phyloP scores from a whole-genome alignment of 2,113 vertebrate species.

The Phaethon lepturus region DNA sequence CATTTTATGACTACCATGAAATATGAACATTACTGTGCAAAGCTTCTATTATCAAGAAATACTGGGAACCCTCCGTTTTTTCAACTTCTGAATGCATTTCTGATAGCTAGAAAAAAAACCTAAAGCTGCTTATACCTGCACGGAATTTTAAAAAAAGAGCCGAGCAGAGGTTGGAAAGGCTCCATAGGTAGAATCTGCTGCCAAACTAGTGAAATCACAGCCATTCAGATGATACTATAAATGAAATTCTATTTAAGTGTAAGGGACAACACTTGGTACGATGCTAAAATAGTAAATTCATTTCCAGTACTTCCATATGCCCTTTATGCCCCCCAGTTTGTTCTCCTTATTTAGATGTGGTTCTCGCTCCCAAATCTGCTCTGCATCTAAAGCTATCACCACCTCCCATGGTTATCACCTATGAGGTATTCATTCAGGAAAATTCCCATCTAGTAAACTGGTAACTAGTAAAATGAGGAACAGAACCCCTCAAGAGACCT shows the following conservation, averaged over 20 bases:
- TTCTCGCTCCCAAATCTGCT: not conserved
- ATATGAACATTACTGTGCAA: not conserved
- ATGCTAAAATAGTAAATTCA: not conserved
- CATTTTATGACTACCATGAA: not conserved
- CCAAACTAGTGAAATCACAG: not conserved
- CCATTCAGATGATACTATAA: not conserved
- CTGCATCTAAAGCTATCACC: not conserved
- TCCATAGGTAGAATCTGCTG: not conserved
- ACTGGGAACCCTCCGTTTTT: not conserved
- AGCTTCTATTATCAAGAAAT: not conserved
- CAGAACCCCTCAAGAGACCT: not conserved
- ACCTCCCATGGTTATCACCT: not conserved
- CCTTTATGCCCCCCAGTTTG: not conserved
- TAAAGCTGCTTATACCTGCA: not conserved
- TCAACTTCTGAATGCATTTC: not conserved
- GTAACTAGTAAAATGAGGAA: not conserved
- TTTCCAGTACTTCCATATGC: not conserved
- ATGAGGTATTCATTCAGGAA: not conserved
- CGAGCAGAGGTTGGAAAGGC: not conserved
- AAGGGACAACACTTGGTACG: not conserved
- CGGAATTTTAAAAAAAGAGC: not conserved
- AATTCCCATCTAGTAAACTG: not conserved
- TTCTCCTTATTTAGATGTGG: not conserved
- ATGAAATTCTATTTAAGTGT: conserved; percentile 4
- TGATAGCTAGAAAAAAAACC: not conserved